Percentiles rank a stretch among this genome's conserved stretches.
Evolutionary conservation across 2,113 vertebrate species (phyloP).

Genomic region (Ramphastos sulfuratus): DNA sequence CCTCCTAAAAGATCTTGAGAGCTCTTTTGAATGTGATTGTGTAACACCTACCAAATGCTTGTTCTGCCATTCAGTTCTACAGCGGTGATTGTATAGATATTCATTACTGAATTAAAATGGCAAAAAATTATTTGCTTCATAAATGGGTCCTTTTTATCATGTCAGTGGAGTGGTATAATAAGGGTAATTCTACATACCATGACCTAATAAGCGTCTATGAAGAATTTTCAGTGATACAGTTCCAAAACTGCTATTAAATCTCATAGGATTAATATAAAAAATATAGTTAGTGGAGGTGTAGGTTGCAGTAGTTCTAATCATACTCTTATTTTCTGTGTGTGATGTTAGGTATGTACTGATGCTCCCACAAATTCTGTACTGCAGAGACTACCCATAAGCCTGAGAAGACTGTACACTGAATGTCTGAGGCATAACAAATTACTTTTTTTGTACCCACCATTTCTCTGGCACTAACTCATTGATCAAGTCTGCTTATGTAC

Average conservation of each 20-base stretch:
- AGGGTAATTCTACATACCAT: neutral
- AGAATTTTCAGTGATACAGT: neutral
- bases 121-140: neutral
- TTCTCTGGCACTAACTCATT: neutral
- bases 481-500: neutral
- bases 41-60: neutral
- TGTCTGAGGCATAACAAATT: neutral
- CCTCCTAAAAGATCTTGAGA: neutral
- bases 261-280: neutral
- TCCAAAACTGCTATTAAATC: conserved; percentile 8
- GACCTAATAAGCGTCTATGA: neutral
- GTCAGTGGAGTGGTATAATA: neutral
- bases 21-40: neutral
- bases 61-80: neutral
- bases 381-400: neutral
- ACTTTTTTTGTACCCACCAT: neutral
- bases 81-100: neutral
- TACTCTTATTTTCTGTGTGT: neutral
- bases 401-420: neutral
- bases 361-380: neutral
- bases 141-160: neutral
- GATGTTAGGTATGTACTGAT: neutral
- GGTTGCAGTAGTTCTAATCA: neutral
- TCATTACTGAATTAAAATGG: neutral
- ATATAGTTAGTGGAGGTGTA: neutral